phyloP scores from a whole-genome alignment of 1,140 invertebrate genomes.

The Platyscapa corneri region DNA sequence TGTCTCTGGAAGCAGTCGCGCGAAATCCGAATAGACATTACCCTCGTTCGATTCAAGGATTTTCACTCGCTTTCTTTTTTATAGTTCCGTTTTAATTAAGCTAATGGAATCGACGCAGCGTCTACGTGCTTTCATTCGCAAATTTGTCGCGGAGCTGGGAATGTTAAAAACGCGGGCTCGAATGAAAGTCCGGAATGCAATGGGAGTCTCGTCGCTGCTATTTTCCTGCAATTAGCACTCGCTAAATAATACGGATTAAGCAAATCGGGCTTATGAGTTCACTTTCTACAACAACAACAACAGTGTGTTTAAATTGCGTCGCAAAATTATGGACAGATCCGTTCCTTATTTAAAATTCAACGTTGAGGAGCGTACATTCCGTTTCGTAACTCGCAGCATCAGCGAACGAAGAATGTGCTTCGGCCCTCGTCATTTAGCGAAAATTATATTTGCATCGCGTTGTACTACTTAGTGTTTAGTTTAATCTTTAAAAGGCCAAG shows the following conservation, averaged over 20 bases:
- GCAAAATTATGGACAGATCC: no score
- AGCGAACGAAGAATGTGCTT: no score
- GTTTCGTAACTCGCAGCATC: no score
- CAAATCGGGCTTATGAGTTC: not conserved
- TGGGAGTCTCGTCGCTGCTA: not conserved
- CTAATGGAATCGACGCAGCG: slow-evolving; percentile 25
- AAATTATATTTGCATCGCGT: no score
- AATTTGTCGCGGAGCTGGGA: not conserved
- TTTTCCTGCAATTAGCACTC: not conserved
- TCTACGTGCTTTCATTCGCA: not conserved
- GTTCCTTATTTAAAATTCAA: no score
- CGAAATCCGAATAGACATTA: not conserved
- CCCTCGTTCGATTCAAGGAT: slow-evolving; percentile 9
- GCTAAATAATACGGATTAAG: not conserved
- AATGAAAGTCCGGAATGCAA: not conserved
- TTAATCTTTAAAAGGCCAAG: no score
- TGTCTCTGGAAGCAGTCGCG: not conserved
- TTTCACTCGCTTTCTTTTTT: not conserved
- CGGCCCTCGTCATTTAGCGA: no score
- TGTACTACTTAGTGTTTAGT: no score
- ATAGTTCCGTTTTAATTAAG: slow-evolving; percentile 36
- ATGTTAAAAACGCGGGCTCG: not conserved
- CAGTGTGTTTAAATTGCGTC: no score
- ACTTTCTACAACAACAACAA: no score
- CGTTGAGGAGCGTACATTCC: no score